Evolutionary conservation across 2,113 vertebrate genomes (phyloP).

Genomic region (Vidua chalybeata): DNA sequence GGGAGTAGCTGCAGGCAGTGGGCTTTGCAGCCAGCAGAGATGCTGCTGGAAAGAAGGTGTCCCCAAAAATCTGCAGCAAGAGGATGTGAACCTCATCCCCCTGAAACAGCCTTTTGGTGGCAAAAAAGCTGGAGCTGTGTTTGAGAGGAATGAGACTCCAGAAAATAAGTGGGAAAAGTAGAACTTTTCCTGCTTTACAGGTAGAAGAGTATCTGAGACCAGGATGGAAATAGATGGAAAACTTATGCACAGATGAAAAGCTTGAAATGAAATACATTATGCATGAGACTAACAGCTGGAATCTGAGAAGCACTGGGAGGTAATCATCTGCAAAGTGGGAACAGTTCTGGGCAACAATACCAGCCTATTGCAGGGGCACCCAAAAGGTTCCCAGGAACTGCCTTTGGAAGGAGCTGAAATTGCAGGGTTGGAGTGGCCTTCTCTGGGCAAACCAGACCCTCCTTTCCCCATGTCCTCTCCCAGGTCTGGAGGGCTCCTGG

Average conservation of each 20-base stretch:
- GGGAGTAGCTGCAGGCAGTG: neutral
- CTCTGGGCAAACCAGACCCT: neutral
- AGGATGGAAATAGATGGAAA: conserved; percentile 52
- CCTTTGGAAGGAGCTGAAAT: neutral
- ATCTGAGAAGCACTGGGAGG: conserved; percentile 58
- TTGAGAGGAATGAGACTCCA: neutral
- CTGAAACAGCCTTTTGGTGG: neutral
- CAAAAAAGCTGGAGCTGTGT: neutral
- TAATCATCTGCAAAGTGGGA: conserved; percentile 49
- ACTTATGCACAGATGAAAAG: conserved; percentile 52
- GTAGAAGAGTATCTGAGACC: neutral
- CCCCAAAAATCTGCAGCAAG: neutral
- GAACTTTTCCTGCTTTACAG: neutral
- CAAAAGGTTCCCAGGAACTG: neutral
- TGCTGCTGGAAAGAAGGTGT: neutral
- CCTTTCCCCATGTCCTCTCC: neutral
- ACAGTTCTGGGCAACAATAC: neutral
- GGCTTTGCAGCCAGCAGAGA: neutral
- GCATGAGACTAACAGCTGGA: conserved; percentile 65
- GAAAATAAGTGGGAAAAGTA: neutral
- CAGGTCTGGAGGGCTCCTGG: neutral
- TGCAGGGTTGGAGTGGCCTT: neutral
- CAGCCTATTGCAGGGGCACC: neutral
- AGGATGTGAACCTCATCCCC: neutral
- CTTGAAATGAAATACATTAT: conserved; percentile 71